Base-by-base conservation (phyloP, 2,888 invertebrate species). In the Caradrina kadenii region DNA sequence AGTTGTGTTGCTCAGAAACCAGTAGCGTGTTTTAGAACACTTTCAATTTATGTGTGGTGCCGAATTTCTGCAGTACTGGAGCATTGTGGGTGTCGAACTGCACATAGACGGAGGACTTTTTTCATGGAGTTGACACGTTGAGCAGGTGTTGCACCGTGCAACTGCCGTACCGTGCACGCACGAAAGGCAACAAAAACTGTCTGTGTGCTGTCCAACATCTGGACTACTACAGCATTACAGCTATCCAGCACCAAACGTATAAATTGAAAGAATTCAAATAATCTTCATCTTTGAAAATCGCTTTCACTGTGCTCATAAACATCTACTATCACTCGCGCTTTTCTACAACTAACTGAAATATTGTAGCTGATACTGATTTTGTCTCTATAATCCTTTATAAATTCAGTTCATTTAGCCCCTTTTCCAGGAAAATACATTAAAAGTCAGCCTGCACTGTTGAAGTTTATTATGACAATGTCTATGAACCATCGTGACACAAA, bases 401-500 rank as follows among this genome's bases (percentile, higher is more conserved):
- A 42, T 42, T 15, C 13, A 15, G 42, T 15, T 2, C 42, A 15
- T 42, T 42, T 54, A n/a, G 17, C 10, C n/a, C 31, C 31, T 7
- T 45, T 67, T 50, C 22, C 19, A n/a, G 11, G 39, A 49, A 72
- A 49, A 54, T 17, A 31, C n/a, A 35, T 52, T 50, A 35, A 48
- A 19, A 67, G 13, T 54, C 11, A 42, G 49, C n/a, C 19, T 1
- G 7, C 48, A 53, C 45, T 58, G 76, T 80, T 79, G 73, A 69
- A 69, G 68, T 76, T 79, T 79, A 80, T 80, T 80, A 76, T 81
- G 77, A 76, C 71, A 73, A 69, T 62, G 76, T 83, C 61, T 73
- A 52, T 48, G 63, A 58, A 78, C 61, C 62, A 70, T 71, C 80
- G 78, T 88, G 87, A 86, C 88, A 90, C 86, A 86, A 88, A 90